Percentiles rank a stretch among this genome's conserved stretches.
These are phyloP conservation scores for Hippasteria phrygiana DNA, from an alignment of 53 echinoderm and acorn worm genomes.

Conservation along the genomic window DNA sequence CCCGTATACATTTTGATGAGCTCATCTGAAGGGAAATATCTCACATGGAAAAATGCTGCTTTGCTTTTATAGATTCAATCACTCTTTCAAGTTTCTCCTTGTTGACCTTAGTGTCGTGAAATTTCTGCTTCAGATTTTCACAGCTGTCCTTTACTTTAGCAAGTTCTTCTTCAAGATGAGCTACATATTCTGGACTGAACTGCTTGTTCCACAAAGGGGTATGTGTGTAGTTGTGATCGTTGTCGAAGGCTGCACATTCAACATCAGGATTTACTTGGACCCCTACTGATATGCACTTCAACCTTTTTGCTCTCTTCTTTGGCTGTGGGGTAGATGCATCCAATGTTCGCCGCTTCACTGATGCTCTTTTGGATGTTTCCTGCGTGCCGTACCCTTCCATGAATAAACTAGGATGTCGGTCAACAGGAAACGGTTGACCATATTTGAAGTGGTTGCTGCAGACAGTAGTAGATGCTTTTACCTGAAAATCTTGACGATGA, in stretches of 20 bases:
- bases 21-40: constrained; percentile 60
- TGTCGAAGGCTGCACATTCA: background rate
- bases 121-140: background rate
- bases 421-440: constrained; percentile 52
- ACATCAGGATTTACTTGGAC: constrained; percentile 41
- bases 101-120: constrained; percentile 21
- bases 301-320: constrained; percentile 16
- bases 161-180: constrained; percentile 56
- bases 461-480: constrained; percentile 29
- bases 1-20: constrained; percentile 65
- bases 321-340: constrained; percentile 28
- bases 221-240: constrained; percentile 46
- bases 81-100: constrained; percentile 40
- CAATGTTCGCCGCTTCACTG: constrained; percentile 34
- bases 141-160: background rate
- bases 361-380: constrained; percentile 52
- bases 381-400: constrained; percentile 34
- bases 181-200: constrained; percentile 20
- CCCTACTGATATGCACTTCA: constrained; percentile 38
- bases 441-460: constrained; percentile 72
- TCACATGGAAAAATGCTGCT: constrained; percentile 35
- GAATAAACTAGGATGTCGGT: constrained; percentile 56
- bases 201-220: background rate
- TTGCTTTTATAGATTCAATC: constrained; percentile 7
- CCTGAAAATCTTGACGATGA: constrained; percentile 13